Percentiles rank a stretch among this genome's conserved stretches.
Evolutionary conservation across 1,140 invertebrate genomes (phyloP).

Genomic region (Danaus plexippus): DNA sequence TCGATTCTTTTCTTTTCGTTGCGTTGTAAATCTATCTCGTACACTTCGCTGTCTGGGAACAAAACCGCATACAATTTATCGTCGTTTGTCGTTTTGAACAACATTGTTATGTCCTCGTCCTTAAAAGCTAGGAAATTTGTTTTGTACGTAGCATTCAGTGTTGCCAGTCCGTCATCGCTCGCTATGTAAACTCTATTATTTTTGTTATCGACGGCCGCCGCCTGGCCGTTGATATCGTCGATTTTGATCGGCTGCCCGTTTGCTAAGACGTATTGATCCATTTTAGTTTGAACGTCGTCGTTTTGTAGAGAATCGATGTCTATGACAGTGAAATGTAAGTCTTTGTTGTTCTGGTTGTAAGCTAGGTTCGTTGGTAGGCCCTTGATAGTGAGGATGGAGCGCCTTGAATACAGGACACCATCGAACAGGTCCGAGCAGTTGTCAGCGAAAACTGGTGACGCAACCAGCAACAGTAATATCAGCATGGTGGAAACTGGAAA

Average conservation of each 20-base stretch:
- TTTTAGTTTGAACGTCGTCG: conserved; percentile 57
- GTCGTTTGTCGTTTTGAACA: conserved; percentile 44
- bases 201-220: conserved; percentile 44
- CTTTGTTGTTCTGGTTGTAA: conserved; percentile 40
- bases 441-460: conserved; percentile 29
- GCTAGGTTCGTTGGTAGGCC: conserved; percentile 59
- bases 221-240: conserved; percentile 52
- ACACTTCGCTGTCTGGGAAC: conserved; percentile 55
- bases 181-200: conserved; percentile 55
- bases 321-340: conserved; percentile 55
- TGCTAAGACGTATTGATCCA: conserved; percentile 59
- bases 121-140: conserved; percentile 43
- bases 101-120: conserved; percentile 55
- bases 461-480: conserved; percentile 31
- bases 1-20: conserved; percentile 52
- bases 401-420: conserved; percentile 33
- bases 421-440: conserved; percentile 47
- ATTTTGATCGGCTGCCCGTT: conserved; percentile 48
- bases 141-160: conserved; percentile 41
- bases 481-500: conserved; percentile 52
- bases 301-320: conserved; percentile 52
- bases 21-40: conserved; percentile 36
- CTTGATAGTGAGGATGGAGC: conserved; percentile 46
- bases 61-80: conserved; percentile 50
- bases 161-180: conserved; percentile 45